Percentiles rank a stretch among this genome's conserved stretches.
Evolutionary conservation across 2,888 invertebrate genomes (phyloP).

Genomic region (Spodoptera littoralis): DNA sequence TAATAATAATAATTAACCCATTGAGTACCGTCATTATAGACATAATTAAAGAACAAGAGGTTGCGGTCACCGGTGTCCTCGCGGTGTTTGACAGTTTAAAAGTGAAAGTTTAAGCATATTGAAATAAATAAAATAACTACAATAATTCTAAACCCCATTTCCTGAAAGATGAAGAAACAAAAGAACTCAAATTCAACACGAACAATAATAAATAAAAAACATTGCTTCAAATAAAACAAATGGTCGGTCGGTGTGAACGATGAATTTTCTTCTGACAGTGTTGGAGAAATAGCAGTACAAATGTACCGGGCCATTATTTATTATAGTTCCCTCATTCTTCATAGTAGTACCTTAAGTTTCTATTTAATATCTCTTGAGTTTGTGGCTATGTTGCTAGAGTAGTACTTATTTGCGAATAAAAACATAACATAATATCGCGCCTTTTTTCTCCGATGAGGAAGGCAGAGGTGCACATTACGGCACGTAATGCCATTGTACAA

Average conservation of each 20-base stretch:
- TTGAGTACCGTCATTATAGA: no score
- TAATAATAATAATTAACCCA: no score
- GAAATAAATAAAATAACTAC: not conserved
- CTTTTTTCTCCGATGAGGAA: no score
- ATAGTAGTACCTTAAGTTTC: constrained; percentile 35
- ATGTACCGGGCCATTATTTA: constrained; percentile 60
- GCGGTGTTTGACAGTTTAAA: no score
- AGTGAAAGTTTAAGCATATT: no score
- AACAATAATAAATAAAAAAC: constrained; percentile 53
- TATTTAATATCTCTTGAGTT: constrained; percentile 42
- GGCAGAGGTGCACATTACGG: no score
- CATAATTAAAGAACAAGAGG: no score
- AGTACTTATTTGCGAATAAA: constrained; percentile 5
- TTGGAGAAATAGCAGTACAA: constrained; percentile 58
- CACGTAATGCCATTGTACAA: no score
- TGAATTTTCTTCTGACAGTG: constrained; percentile 57
- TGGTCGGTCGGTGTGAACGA: constrained; percentile 46
- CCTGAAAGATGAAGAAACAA: constrained; percentile 31
- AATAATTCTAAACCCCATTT: not conserved
- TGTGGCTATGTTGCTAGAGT: constrained; percentile 30
- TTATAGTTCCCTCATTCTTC: constrained; percentile 52
- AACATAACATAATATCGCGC: not conserved
- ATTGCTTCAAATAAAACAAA: constrained; percentile 55
- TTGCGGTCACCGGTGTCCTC: no score
- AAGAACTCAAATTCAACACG: constrained; percentile 41